Conservation (phyloP, 2,888 invertebrate species). For the Temnothorax ravouxi region DNA sequence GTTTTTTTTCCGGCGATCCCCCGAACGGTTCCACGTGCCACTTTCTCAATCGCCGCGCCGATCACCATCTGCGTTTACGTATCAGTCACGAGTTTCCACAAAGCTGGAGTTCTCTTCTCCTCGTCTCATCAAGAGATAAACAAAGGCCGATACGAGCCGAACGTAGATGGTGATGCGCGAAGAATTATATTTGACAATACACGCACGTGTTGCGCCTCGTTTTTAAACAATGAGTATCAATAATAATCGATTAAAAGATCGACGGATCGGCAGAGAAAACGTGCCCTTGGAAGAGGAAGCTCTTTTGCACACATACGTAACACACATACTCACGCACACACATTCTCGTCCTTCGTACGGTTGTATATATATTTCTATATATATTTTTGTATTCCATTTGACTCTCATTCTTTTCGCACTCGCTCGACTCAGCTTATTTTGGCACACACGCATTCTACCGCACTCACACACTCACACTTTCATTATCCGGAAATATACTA, state of each 20-base stretch:
- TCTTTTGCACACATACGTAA: constrained; percentile 61
- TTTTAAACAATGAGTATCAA: background rate
- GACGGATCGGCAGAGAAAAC: constrained; percentile 53
- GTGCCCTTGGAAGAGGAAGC: constrained; percentile 57
- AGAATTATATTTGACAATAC: background rate
- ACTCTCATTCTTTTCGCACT: constrained; percentile 18
- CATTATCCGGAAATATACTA: constrained; percentile 64
- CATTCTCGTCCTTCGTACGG: background rate
- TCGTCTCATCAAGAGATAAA: background rate
- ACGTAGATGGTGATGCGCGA: background rate
- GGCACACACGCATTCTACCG: constrained; percentile 28
- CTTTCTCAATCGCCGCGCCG: background rate
- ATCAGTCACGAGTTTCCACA: background rate
- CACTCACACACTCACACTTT: constrained; percentile 34
- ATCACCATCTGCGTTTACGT: background rate
- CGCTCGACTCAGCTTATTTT: constrained; percentile 7
- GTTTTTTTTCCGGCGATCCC: constrained; percentile 45
- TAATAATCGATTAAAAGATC: background rate
- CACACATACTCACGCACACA: constrained; percentile 38
- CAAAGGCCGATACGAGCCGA: background rate
- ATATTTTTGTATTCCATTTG: background rate
- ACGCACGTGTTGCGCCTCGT: background rate
- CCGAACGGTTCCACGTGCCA: background rate
- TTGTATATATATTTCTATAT: constrained; percentile 30
- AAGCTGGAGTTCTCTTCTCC: background rate